Evolutionary conservation across 1,140 invertebrate species (phyloP).

Genomic region (Potamilus streckersoni): DNA sequence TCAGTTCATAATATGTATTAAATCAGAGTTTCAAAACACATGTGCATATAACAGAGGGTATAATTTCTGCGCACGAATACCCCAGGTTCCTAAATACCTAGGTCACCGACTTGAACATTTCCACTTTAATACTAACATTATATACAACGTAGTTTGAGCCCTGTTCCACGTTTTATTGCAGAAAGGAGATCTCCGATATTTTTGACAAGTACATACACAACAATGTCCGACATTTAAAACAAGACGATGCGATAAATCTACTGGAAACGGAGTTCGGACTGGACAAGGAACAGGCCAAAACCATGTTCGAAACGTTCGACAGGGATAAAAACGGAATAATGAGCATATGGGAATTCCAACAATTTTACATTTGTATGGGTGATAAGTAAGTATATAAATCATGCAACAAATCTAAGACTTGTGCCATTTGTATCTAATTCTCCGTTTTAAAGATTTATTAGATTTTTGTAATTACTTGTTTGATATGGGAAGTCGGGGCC

Average conservation of each 20-base stretch:
- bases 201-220: constrained; percentile 58
- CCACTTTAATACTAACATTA: too few relatives aligned
- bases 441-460: too few relatives aligned
- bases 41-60: too few relatives aligned
- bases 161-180: constrained; percentile 17
- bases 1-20: too few relatives aligned
- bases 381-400: constrained; percentile 40
- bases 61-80: too few relatives aligned
- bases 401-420: too few relatives aligned
- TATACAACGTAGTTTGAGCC: too few relatives aligned
- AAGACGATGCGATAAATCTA: constrained; percentile 49
- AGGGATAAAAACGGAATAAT: constrained; percentile 59
- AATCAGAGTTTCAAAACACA: too few relatives aligned
- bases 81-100: too few relatives aligned
- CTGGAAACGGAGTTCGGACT: constrained; percentile 55
- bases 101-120: too few relatives aligned
- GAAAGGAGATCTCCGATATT: constrained; percentile 51
- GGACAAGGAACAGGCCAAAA: constrained; percentile 45
- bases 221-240: constrained; percentile 49
- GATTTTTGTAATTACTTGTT: background rate
- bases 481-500: background rate
- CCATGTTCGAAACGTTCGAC: constrained; percentile 62
- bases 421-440: too few relatives aligned
- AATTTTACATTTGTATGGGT: constrained; percentile 54
- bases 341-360: constrained; percentile 63